These are phyloP conservation scores for Micoletzkya japonica DNA, from an alignment of 2,888 invertebrate genomes.

Conservation along the genomic window DNA sequence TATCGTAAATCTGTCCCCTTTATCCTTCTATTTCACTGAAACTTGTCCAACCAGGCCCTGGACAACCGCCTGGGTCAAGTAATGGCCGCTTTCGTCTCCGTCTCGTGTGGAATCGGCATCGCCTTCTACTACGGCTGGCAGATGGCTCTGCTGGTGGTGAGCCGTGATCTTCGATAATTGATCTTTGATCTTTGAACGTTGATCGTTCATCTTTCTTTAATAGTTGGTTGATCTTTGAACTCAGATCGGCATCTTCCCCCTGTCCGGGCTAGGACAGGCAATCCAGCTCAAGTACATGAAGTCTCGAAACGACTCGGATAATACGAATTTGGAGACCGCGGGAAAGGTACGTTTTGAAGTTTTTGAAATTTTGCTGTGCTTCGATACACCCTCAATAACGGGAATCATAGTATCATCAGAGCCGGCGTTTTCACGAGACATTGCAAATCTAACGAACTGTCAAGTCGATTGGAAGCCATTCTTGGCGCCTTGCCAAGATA, in stretches of 20 bases:
- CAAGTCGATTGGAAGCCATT: too few relatives aligned
- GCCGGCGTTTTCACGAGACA: too few relatives aligned
- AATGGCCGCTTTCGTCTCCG: conserved; percentile 63
- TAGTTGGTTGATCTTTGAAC: neutral
- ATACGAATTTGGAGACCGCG: conserved; percentile 10
- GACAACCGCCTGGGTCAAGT: conserved; percentile 64
- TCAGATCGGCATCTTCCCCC: conserved; percentile 6
- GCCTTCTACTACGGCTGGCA: conserved; percentile 67
- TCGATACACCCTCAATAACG: too few relatives aligned
- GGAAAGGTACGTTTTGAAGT: neutral
- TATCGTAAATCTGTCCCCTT: too few relatives aligned
- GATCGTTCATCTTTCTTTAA: neutral
- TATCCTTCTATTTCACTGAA: too few relatives aligned
- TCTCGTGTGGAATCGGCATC: conserved; percentile 65
- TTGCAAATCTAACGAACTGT: too few relatives aligned
- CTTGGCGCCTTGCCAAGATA: too few relatives aligned
- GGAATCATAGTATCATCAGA: too few relatives aligned
- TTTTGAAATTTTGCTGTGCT: neutral
- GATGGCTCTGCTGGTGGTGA: conserved; percentile 63
- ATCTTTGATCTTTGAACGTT: too few relatives aligned
- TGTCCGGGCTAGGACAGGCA: neutral
- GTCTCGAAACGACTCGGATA: neutral
- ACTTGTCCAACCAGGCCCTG: conserved; percentile 62
- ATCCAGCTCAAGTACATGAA: conserved; percentile 5
- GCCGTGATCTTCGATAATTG: too few relatives aligned